Percentiles rank a stretch among this genome's conserved stretches.
phyloP scores from a whole-genome alignment of 1,140 invertebrate genomes.

The Drosophila biarmipes region DNA sequence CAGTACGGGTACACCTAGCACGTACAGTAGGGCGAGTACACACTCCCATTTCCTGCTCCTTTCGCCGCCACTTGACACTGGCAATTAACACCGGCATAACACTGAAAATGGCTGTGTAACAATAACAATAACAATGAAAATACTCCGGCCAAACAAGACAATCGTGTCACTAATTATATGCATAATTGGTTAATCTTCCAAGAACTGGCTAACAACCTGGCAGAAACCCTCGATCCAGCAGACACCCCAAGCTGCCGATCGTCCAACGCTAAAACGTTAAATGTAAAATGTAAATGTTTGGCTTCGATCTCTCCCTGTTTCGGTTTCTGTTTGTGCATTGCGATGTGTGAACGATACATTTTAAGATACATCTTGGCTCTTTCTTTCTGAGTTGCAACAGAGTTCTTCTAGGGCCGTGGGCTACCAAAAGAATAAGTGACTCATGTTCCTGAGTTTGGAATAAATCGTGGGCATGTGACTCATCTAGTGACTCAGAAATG shows the following conservation, averaged over 20 bases:
- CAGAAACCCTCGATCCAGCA: constrained; percentile 6
- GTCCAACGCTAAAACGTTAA: constrained; percentile 23
- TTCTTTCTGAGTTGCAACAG: constrained; percentile 12
- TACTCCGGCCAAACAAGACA: constrained; percentile 62
- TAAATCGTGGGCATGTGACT: constrained; percentile 31
- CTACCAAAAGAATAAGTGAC: constrained; percentile 11
- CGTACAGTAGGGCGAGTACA: background rate
- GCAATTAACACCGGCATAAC: constrained; percentile 76
- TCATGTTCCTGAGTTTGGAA: constrained; percentile 4
- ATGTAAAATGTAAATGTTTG: constrained; percentile 63
- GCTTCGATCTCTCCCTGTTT: constrained; percentile 41
- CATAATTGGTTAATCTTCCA: constrained; percentile 81
- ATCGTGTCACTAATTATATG: constrained; percentile 83
- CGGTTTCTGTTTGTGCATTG: constrained; percentile 27
- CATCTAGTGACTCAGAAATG: constrained; percentile 9
- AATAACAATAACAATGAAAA: constrained; percentile 54
- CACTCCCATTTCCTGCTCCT: constrained; percentile 60
- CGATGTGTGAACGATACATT: constrained; percentile 53
- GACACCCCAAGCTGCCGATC: constrained; percentile 13
- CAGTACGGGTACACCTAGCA: background rate
- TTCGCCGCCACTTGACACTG: constrained; percentile 64
- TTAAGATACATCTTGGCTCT: constrained; percentile 25
- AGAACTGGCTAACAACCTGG: constrained; percentile 59
- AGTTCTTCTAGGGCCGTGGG: constrained; percentile 22
- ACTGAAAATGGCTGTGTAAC: constrained; percentile 33